phyloP scores from a whole-genome alignment of 2,113 vertebrate species.

The Otocyon megalotis region DNA sequence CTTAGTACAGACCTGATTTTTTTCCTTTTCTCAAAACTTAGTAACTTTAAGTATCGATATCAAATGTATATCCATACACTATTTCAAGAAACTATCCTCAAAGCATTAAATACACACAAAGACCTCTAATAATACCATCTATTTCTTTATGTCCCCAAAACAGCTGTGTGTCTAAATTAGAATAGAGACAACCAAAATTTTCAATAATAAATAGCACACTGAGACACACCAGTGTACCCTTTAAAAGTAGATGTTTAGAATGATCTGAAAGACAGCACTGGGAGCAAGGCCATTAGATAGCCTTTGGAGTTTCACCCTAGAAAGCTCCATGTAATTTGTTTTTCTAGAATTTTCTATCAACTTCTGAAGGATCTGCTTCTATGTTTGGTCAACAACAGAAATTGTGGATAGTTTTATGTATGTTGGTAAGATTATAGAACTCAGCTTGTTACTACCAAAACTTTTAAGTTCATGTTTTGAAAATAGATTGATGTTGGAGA shows the following conservation, averaged over 20 bases:
- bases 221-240: neutral
- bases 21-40: slow-evolving; percentile 20
- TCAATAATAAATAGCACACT: slow-evolving; percentile 9
- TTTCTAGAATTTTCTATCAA: slow-evolving; percentile 43
- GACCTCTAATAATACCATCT: neutral
- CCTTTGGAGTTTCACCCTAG: neutral
- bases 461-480: slow-evolving; percentile 16
- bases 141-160: neutral
- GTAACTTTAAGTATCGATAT: neutral
- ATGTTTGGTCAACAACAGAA: slow-evolving; percentile 16
- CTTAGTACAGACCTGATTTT: neutral
- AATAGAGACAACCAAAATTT: slow-evolving; percentile 44
- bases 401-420: neutral
- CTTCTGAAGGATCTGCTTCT: neutral
- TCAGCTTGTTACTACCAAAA: slow-evolving; percentile 25
- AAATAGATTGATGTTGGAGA: neutral
- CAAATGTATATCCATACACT: neutral
- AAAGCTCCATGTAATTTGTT: slow-evolving; percentile 1
- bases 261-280: neutral
- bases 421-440: neutral
- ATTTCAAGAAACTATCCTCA: slow-evolving; percentile 5
- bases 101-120: neutral
- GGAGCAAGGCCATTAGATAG: neutral
- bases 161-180: neutral
- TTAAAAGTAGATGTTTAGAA: slow-evolving; percentile 18